Evolutionary conservation across 2,797 vertebrate species (phyloP).

Genomic region (Odontamblyopus lacepedii): DNA sequence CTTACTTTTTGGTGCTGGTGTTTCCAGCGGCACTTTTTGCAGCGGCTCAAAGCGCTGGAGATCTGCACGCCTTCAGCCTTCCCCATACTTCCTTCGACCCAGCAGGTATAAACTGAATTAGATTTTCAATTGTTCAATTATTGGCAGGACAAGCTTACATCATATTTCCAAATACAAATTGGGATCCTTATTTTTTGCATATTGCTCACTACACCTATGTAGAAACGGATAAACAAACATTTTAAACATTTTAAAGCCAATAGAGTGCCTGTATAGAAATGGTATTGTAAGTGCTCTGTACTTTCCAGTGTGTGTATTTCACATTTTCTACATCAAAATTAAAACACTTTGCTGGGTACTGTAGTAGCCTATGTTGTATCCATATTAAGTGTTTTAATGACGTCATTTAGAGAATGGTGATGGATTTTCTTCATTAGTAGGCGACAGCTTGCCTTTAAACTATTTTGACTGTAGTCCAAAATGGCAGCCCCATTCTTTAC

Average conservation of each 20-base stretch:
- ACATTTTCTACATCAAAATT: neutral
- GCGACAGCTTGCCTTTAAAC: neutral
- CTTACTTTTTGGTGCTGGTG: slow-evolving; percentile 53
- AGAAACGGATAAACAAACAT: too few relatives aligned
- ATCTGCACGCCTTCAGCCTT: slow-evolving; percentile 50
- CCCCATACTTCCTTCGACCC: slow-evolving; percentile 42
- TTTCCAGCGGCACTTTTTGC: slow-evolving; percentile 57
- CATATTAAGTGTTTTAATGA: neutral
- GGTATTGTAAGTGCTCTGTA: too few relatives aligned
- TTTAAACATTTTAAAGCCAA: too few relatives aligned
- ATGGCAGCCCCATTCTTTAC: neutral
- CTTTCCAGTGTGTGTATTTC: neutral
- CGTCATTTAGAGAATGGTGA: neutral
- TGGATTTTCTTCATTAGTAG: neutral
- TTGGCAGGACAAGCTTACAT: neutral
- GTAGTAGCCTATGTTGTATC: neutral
- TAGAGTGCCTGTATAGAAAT: too few relatives aligned
- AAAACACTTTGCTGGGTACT: neutral
- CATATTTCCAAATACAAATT: neutral
- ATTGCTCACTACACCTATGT: too few relatives aligned
- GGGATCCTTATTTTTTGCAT: too few relatives aligned
- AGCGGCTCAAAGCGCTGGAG: slow-evolving; percentile 53
- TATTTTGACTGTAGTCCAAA: neutral
- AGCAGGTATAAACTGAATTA: slow-evolving; percentile 39
- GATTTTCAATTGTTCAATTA: neutral